Conservation (phyloP, 2,888 invertebrate species). For the Plemyria rubiginata region DNA sequence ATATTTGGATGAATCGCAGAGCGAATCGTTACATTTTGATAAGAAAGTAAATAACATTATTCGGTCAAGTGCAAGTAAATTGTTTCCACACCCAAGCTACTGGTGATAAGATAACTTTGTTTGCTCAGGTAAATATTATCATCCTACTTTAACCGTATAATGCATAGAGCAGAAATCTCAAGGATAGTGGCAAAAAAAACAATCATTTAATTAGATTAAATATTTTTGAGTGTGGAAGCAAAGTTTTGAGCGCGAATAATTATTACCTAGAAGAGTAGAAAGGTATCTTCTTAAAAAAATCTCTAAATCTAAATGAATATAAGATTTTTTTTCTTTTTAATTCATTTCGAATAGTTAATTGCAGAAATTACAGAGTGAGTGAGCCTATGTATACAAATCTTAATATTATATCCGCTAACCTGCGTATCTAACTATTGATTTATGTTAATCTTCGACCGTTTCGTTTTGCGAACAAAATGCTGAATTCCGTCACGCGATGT, state of each 20-base stretch:
- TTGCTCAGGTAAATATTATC: constrained; percentile 14
- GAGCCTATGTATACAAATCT: constrained; percentile 1
- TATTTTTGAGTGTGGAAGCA: too few species aligned
- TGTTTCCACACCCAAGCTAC: constrained; percentile 35
- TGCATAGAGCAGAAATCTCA: neutral
- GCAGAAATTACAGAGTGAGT: too few species aligned
- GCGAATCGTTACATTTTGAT: constrained; percentile 17
- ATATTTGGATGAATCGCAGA: neutral
- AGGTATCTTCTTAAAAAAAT: too few species aligned
- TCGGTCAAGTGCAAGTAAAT: constrained; percentile 39
- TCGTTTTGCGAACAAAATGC: constrained; percentile 60
- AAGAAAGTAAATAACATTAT: constrained; percentile 27
- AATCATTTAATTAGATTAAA: neutral
- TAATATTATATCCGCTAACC: constrained; percentile 34
- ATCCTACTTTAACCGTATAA: neutral
- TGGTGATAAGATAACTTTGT: constrained; percentile 38
- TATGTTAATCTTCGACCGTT: constrained; percentile 56
- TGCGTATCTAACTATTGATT: constrained; percentile 61
- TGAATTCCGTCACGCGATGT: constrained; percentile 59
- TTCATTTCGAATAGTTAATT: too few species aligned
- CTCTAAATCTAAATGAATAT: too few species aligned
- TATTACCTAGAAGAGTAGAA: too few species aligned
- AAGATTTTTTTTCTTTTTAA: too few species aligned
- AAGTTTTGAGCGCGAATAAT: too few species aligned
- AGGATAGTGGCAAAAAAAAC: neutral